Conservation (phyloP, 2,797 vertebrate species). For the Pygocentrus nattereri region DNA sequence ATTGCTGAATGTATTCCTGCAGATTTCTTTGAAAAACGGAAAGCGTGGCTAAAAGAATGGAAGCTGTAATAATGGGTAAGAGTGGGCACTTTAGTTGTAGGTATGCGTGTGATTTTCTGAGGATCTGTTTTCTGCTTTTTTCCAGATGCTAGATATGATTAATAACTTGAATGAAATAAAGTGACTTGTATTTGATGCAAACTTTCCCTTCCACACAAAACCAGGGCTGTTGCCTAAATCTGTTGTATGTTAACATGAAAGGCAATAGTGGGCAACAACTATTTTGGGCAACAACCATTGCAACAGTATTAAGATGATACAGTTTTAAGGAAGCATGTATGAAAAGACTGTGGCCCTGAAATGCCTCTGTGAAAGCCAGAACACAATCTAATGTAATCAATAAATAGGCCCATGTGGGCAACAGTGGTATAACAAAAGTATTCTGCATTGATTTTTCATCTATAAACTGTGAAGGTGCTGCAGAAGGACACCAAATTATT, state of each 20-base stretch:
- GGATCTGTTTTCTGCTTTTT: too few relatives aligned
- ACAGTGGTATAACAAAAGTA: background rate
- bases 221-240: background rate
- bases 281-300: background rate
- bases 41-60: too few relatives aligned
- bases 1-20: too few relatives aligned
- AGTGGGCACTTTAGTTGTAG: too few relatives aligned
- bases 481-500: background rate
- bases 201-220: background rate
- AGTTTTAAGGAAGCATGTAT: background rate
- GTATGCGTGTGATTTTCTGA: too few relatives aligned
- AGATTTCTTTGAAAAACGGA: too few relatives aligned
- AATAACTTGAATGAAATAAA: too few relatives aligned
- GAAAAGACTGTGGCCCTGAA: background rate
- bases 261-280: background rate
- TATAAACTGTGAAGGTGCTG: background rate
- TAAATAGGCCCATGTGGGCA: background rate
- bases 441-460: background rate
- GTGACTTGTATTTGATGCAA: background rate
- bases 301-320: background rate
- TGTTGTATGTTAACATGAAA: background rate
- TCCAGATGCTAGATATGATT: too few relatives aligned
- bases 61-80: too few relatives aligned
- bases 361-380: background rate
- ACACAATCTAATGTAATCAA: background rate